Conservation (phyloP, 2,888 invertebrate species). For the Cremastobaeus sp. region DNA sequence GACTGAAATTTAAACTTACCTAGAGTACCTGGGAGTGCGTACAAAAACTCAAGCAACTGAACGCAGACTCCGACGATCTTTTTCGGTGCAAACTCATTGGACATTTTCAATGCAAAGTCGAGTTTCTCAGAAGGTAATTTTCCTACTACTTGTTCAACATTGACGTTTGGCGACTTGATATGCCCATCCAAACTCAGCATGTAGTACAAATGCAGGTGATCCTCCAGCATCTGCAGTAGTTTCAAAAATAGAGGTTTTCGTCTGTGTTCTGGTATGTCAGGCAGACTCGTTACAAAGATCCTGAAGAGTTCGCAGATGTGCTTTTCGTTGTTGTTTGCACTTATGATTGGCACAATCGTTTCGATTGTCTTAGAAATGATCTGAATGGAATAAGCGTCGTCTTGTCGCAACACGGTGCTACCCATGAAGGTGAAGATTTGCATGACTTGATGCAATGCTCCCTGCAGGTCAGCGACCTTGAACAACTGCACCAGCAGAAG, state of each 20-base stretch:
- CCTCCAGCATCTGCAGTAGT: slow-evolving; percentile 86
- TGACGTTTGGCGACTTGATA: slow-evolving; percentile 75
- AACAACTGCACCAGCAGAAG: slow-evolving; percentile 85
- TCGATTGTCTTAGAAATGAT: slow-evolving; percentile 94
- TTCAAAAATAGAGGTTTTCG: slow-evolving; percentile 88
- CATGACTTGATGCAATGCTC: slow-evolving; percentile 91
- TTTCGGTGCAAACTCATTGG: slow-evolving; percentile 83
- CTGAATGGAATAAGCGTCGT: slow-evolving; percentile 96
- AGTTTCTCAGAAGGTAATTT: slow-evolving; percentile 74
- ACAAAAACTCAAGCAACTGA: slow-evolving; percentile 83
- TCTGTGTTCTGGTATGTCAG: slow-evolving; percentile 96
- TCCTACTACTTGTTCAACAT: slow-evolving; percentile 74
- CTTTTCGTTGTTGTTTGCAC: slow-evolving; percentile 75
- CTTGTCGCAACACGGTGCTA: slow-evolving; percentile 92
- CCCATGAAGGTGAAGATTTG: slow-evolving; percentile 99
- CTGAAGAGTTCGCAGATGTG: slow-evolving; percentile 85
- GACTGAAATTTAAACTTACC: no score
- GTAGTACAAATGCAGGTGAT: slow-evolving; percentile 86
- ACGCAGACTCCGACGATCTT: slow-evolving; percentile 83
- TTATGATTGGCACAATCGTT: slow-evolving; percentile 91
- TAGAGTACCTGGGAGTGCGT: slow-evolving; percentile 81
- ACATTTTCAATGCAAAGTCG: slow-evolving; percentile 84
- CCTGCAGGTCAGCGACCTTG: slow-evolving; percentile 70
- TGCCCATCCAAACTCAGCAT: slow-evolving; percentile 86
- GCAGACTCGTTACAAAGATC: slow-evolving; percentile 93